A percentile compares a stretch with the other conserved stretches of the same genome.
phyloP scores from a whole-genome alignment of 30 jellyfish, hydroid and myxozoan species.

The Aurelia coerulea region DNA sequence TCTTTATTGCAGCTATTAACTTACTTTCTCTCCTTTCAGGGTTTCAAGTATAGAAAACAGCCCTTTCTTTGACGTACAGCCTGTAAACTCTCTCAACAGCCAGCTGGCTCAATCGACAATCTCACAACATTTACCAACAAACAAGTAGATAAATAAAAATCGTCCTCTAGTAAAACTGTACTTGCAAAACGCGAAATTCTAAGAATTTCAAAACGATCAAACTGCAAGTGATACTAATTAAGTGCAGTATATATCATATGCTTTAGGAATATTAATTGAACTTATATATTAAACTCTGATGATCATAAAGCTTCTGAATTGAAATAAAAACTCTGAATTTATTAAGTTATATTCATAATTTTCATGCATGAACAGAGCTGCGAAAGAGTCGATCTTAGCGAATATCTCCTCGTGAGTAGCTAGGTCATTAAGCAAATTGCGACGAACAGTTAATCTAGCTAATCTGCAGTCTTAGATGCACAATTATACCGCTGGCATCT shows the following conservation, averaged over 20 bases:
- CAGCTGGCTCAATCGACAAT: slow-evolving; percentile 25
- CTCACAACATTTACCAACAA: slow-evolving; percentile 16
- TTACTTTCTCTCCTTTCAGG: too few species aligned
- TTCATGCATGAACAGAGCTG: too few species aligned
- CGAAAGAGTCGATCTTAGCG: too few species aligned
- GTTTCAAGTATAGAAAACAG: too few species aligned
- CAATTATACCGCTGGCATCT: too few species aligned
- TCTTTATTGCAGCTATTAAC: too few species aligned
- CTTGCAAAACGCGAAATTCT: slow-evolving; percentile 42
- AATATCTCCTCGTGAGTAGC: too few species aligned
- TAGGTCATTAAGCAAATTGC: too few species aligned
- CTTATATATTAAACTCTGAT: slow-evolving; percentile 58
- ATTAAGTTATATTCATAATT: slow-evolving; percentile 24
- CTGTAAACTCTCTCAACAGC: neutral
- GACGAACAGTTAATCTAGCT: too few species aligned
- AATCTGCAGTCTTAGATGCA: too few species aligned
- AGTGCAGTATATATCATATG: slow-evolving; percentile 51
- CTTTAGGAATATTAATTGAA: slow-evolving; percentile 23
- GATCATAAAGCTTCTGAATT: slow-evolving; percentile 18
- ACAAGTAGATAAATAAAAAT: neutral
- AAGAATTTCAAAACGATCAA: slow-evolving; percentile 33
- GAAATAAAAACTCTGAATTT: slow-evolving; percentile 45
- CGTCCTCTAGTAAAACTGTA: slow-evolving; percentile 35
- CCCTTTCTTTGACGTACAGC: neutral
- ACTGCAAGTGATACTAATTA: slow-evolving; percentile 7